Evolutionary conservation across 1,140 invertebrate genomes (phyloP), one percentile per base, ranked within the genome.

Genomic region (Batillaria attramentaria): DNA sequence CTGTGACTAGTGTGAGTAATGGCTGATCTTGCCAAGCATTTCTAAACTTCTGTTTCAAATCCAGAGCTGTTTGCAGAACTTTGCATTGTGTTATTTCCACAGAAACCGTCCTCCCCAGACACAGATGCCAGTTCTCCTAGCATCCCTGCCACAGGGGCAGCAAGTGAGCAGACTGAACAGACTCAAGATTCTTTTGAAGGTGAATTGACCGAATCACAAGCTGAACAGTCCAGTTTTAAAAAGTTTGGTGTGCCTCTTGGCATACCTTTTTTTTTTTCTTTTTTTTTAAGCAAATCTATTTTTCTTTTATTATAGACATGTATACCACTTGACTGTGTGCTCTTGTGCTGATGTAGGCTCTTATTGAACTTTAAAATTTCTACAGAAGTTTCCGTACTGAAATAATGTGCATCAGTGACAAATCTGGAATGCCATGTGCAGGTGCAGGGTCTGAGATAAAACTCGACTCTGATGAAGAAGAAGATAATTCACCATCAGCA

Each of bases 381-480:
- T n/a, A n/a, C n/a, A n/a, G n/a, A n/a, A n/a, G n/a, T n/a, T n/a
- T n/a, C n/a, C n/a, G n/a, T n/a, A n/a, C n/a, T n/a, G n/a, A n/a
- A n/a, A n/a, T n/a, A n/a, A n/a, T n/a, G n/a, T n/a, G n/a, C n/a
- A n/a, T n/a, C n/a, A n/a, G n/a, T n/a, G n/a, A n/a, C n/a, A n/a
- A n/a, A n/a, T n/a, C n/a, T n/a, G n/a, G n/a, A n/a, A 50, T 13
- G 10, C 46, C 46, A 5, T 60, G 8, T 28, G 5, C 57, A 60
- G 57, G 24, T 46, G 81, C 78, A 31, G 80, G 82, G 28, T 79
- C 84, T n/a, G 87, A 89, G 50, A 84, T 89, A 16, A 87, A 85
- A 72, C 65, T 89, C 24, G 86, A 89, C 42, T 87, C 85, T 16
- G 86, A 87, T 75, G 82, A 84, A 28, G 81, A 83, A 70, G 77